Evolutionary conservation across 2,113 vertebrate species (phyloP), one percentile per base, ranked within the genome.

Genomic region (Potamarius usumacintae): DNA sequence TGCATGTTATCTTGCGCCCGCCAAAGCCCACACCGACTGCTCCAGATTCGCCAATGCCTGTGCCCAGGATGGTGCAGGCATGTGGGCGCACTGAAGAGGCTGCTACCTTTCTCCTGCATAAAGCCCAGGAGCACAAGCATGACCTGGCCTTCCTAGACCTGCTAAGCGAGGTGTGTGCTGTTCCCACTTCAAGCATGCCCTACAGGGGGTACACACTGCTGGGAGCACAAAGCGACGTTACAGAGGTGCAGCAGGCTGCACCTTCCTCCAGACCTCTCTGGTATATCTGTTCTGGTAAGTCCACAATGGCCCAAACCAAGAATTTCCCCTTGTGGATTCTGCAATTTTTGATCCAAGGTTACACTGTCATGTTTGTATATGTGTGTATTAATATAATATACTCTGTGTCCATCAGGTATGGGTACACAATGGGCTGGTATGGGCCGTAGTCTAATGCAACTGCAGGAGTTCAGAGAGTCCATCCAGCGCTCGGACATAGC

Each of bases 221-320:
- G 82, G 97, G 96, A 9, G 90, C 94, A 0, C 91, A 96, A 88
- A 91, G 17, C 0, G 90, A 96, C 0, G 0, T 92, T 62, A 92
- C 58, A 25, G 97, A 98, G 82, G 89, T 97, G 82, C 96, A 97
- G 91, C 95, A 95, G 88, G 93, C 91, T 8, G 94, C 95, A 4
- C 48, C 94, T 0, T 58, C 95, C 25, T 89, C 90, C 82, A 94
- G 97, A 77, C 97, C 97, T 0, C 94, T 99, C 18, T 99, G 98
- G 98, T 99, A 97, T 91, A 91, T 99, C 91, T 99, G 97, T 87
- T 98, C 98, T 87, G 98, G 98, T 99, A 91, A 93, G 94, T 53
- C n/a, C 11, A 20, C 30, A 20, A 2, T 80, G 15, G 27, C 55
- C 20, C 5, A 30, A 17, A 20, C 18, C n/a, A 79, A 17, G n/a